Evolutionary conservation across 2,113 vertebrate genomes (phyloP), one percentile per base, ranked within the genome.

Genomic region (Furnarius figulus): DNA sequence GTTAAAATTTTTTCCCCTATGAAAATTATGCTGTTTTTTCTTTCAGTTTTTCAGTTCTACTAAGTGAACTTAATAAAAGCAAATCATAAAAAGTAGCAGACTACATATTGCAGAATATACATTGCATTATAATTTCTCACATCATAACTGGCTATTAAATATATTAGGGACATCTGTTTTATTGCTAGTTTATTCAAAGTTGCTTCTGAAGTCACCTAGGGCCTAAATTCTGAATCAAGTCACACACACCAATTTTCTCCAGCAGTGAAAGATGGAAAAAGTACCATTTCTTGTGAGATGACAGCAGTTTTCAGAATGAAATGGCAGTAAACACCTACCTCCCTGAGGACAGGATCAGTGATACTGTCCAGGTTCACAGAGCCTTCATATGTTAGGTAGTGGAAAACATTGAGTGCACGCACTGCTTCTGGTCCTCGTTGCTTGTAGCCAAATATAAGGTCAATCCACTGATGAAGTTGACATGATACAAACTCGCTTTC

Each of bases 401-500:
- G 99, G 94, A 99, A 99, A 98, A 99, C 98, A 20, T 99, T 99
- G 97, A 99, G 99, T 63, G 99, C 99, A 18, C 99, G 99, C 73
- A 98, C 98, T 3, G 99, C 99, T 98, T 99, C 99, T 9, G 99
- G 99, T 75, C 99, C 99, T 87, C 99, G 98, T 96, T 99, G 99
- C 97, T 99, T 99, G 97, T 99, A 99, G 97, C 99, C 99, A 97
- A 99, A 99, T 98, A 99, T 99, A 96, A 99, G 99, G 98, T 99
- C 99, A 95, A 99, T 99, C 99, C 99, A 99, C 97, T 99, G 99
- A 97, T 99, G 99, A 95, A 99, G 99, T 22, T 99, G 99, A 98
- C 99, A 99, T 83, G 99, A 99, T 91, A 99, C 99, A 98, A 99
- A 99, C 97, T 99, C 99, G 20, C 99, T 99, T 98, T 99, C 99